A percentile compares a stretch with the other conserved stretches of the same genome.
Conservation (phyloP, 2,797 vertebrate species). For the Gymnocypris eckloni region DNA sequence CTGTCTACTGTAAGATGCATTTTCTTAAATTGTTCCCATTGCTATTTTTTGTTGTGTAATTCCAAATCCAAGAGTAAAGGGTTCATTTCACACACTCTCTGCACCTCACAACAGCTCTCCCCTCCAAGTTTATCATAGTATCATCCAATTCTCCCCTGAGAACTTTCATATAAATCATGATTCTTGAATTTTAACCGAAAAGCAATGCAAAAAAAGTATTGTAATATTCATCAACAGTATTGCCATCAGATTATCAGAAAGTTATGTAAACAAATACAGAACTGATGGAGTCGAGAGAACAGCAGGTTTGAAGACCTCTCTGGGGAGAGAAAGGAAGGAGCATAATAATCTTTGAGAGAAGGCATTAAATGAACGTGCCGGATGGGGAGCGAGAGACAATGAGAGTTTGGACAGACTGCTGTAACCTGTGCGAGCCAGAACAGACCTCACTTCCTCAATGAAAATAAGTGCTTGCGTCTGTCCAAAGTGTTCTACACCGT, state of each 20-base stretch:
- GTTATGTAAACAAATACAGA: slow-evolving; percentile 10
- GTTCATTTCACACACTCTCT: not conserved
- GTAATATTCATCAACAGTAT: not conserved
- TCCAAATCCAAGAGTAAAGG: not conserved
- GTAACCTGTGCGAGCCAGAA: slow-evolving; percentile 2
- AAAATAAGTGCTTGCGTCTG: slow-evolving; percentile 17
- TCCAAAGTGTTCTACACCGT: not conserved
- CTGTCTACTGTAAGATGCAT: not conserved
- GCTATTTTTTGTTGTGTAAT: not conserved
- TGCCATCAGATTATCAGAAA: not conserved
- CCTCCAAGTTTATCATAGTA: not conserved
- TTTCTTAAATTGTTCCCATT: not conserved
- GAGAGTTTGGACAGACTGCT: slow-evolving; percentile 7
- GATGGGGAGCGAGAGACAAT: not conserved
- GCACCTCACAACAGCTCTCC: not conserved
- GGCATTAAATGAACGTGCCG: slow-evolving; percentile 7
- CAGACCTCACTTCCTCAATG: slow-evolving; percentile 10
- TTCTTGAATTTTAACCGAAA: not conserved
- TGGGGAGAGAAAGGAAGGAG: not conserved
- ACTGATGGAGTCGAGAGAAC: not conserved
- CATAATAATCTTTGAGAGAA: slow-evolving; percentile 42
- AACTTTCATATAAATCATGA: not conserved
- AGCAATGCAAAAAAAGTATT: not conserved
- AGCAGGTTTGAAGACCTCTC: not conserved
- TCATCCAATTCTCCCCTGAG: not conserved